These are phyloP conservation scores for Drosophila mimetica DNA, from an alignment of 2,888 invertebrate species.

Conservation along the genomic window DNA sequence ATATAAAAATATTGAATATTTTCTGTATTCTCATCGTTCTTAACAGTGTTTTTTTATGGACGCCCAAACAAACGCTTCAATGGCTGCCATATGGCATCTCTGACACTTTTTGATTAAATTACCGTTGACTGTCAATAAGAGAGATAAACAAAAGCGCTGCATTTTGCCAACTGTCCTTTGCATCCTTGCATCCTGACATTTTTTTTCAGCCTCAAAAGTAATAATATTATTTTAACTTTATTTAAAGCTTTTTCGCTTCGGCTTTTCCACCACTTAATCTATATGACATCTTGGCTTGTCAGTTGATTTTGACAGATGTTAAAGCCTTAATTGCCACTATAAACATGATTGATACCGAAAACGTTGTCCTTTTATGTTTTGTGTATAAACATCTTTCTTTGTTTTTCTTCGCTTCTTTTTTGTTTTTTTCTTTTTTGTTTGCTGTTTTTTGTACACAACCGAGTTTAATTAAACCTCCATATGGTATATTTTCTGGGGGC, in stretches of 20 bases:
- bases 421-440: neutral
- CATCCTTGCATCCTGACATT: conserved; percentile 15
- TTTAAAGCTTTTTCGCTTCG: conserved; percentile 10
- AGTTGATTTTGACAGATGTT: conserved; percentile 39
- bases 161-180: neutral
- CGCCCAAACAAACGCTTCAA: conserved; percentile 44
- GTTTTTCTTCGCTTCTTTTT: conserved; percentile 1
- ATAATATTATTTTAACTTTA: conserved; percentile 28
- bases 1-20: neutral
- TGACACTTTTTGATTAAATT: conserved; percentile 57
- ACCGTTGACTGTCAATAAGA: conserved; percentile 47
- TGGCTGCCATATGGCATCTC: conserved; percentile 60
- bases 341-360: conserved; percentile 55
- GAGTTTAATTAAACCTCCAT: conserved; percentile 49
- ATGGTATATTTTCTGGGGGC: conserved; percentile 31
- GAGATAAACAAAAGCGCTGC: conserved; percentile 5
- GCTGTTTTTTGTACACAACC: conserved; percentile 17
- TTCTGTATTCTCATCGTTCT: conserved; percentile 5
- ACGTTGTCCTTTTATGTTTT: conserved; percentile 18
- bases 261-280: conserved; percentile 1
- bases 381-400: conserved; percentile 14
- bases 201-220: conserved; percentile 6
- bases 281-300: conserved; percentile 46
- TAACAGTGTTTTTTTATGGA: conserved; percentile 27
- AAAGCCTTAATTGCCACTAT: conserved; percentile 50